Percentiles rank a stretch among this genome's conserved stretches.
Evolutionary conservation across 2,797 vertebrate species (phyloP).

Genomic region (Garrulus glandarius): DNA sequence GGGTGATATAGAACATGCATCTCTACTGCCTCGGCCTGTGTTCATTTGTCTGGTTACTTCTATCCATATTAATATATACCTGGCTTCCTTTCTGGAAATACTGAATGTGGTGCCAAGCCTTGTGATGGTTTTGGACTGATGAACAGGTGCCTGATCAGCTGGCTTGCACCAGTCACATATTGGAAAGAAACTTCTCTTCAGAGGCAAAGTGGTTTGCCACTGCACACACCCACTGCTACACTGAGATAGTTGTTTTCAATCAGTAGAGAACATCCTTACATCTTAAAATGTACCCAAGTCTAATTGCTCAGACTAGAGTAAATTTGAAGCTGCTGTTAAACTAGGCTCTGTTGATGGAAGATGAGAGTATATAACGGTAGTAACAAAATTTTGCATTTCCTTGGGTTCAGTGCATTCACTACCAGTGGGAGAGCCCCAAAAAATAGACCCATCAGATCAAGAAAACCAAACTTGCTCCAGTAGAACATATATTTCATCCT

Average conservation of each 20-base stretch:
- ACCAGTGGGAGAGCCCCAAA: neutral
- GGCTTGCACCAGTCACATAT: neutral
- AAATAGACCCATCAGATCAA: neutral
- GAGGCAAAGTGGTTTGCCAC: neutral
- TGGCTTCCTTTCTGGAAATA: neutral
- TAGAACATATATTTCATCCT: neutral
- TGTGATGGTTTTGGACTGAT: neutral
- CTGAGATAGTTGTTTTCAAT: neutral
- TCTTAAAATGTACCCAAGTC: neutral
- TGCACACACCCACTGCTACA: neutral
- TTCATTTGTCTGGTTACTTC: neutral
- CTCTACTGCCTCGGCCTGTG: neutral
- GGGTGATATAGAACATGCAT: neutral
- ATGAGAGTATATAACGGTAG: neutral
- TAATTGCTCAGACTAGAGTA: neutral
- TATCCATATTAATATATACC: neutral
- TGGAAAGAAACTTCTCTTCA: neutral
- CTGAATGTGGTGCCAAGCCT: neutral
- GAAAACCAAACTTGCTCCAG: neutral
- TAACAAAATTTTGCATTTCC: neutral
- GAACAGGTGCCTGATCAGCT: neutral
- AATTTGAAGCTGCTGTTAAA: neutral
- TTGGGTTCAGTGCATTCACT: neutral
- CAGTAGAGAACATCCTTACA: neutral
- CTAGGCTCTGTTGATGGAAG: neutral